Percentiles rank a stretch among this genome's conserved stretches.
phyloP scores from a whole-genome alignment of 2,797 vertebrate species.

The Alectoris magna region DNA sequence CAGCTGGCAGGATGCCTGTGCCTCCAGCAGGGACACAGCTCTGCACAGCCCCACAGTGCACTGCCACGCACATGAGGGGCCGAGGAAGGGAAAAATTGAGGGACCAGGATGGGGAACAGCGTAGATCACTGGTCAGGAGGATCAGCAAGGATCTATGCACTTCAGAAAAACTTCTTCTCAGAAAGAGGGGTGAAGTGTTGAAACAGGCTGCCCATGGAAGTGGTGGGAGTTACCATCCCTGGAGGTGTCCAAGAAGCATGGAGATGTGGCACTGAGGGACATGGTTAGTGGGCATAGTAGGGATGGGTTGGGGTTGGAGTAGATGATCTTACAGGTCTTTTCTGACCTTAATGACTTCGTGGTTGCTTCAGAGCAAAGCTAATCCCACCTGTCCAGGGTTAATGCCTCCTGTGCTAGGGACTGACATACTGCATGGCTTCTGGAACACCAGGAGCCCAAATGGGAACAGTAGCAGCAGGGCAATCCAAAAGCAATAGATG shows the following conservation, averaged over 20 bases:
- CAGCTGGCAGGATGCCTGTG: background rate
- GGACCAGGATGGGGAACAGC: background rate
- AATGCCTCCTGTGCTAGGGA: fast-evolving
- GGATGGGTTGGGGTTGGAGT: too few species aligned
- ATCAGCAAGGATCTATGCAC: background rate
- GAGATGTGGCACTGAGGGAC: too few species aligned
- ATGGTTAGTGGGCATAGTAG: too few species aligned
- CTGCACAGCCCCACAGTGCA: background rate
- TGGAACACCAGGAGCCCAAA: background rate
- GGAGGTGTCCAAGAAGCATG: too few species aligned
- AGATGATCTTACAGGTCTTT: too few species aligned
- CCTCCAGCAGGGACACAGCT: background rate
- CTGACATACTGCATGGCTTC: background rate
- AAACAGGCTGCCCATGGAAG: too few species aligned
- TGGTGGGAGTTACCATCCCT: too few species aligned
- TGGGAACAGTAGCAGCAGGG: background rate
- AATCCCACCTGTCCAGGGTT: background rate
- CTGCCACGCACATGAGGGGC: background rate
- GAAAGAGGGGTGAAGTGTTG: too few species aligned
- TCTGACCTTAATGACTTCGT: too few species aligned
- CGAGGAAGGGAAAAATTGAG: background rate
- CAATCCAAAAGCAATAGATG: background rate
- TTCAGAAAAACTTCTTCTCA: too few species aligned
- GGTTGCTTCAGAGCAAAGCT: background rate
- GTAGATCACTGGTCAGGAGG: fast-evolving